Evolutionary conservation across 2,888 invertebrate species (phyloP).

Genomic region (Parascotia fuliginaria): DNA sequence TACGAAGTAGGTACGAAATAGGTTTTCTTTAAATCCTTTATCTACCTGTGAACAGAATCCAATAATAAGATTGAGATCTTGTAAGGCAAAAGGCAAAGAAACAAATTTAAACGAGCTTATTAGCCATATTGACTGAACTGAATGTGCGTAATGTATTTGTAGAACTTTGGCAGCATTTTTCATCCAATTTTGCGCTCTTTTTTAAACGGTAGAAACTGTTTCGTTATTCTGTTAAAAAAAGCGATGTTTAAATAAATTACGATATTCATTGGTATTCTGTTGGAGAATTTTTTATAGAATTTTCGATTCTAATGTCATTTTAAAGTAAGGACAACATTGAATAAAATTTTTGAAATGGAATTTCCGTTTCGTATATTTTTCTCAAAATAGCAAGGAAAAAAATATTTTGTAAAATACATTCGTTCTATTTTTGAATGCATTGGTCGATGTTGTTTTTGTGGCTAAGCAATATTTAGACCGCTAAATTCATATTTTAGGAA

Average conservation of each 20-base stretch:
- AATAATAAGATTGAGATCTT: not conserved
- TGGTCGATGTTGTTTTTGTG: too few relatives aligned
- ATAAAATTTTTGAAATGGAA: too few relatives aligned
- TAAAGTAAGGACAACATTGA: too few relatives aligned
- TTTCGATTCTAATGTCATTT: not conserved
- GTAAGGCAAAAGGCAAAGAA: conserved; percentile 22
- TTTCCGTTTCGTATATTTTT: too few relatives aligned
- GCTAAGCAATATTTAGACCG: too few relatives aligned
- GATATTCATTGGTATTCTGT: not conserved
- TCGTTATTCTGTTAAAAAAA: not conserved
- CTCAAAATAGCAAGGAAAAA: too few relatives aligned
- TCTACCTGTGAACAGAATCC: not conserved
- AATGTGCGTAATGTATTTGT: conserved; percentile 29
- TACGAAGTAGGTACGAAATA: too few relatives aligned
- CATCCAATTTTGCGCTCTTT: not conserved
- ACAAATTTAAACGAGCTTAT: conserved; percentile 18
- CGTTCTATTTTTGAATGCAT: too few relatives aligned
- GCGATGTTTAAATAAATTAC: not conserved
- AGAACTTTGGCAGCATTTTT: conserved; percentile 5
- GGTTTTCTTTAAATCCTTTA: not conserved
- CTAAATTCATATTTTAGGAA: too few relatives aligned
- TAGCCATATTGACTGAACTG: conserved; percentile 16
- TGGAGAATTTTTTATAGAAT: not conserved
- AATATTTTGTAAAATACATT: too few relatives aligned
- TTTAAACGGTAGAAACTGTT: not conserved